Evolutionary conservation across 1,140 invertebrate species (phyloP), one percentile per base, ranked within the genome.

Genomic region (Spodoptera litura): DNA sequence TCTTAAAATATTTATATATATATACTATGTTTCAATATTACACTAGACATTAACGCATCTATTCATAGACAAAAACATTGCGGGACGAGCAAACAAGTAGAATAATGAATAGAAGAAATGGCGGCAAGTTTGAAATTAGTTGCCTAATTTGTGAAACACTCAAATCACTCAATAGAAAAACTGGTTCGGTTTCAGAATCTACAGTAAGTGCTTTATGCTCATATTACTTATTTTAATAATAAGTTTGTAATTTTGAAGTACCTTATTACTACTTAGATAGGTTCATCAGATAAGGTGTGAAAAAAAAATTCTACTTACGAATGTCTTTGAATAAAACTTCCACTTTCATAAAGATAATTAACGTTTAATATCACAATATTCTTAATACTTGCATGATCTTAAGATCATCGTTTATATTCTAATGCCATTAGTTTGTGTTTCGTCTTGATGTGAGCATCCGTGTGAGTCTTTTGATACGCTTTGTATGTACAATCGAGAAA

Each of bases 381-480:
- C 87, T 83, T 84, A 78, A 80, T 85, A 85, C 78, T 82, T 80
- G 55, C 78, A 71, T 81, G 66, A 35, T 79, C 66, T 77, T 55
- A 78, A 56, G 74, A 89, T 92, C 88, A 93, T 90, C 88, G 85
- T 79, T 91, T 93, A 79, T 93, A 94, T 86, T 94, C 92, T 78
- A 93, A 75, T 56, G 86, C 84, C 80, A 91, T 81, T 31, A 91
- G 25, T 90, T 88, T 94, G 78, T 90, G 93, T 89, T 90, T 93
- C 13, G 90, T 90, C 82, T 91, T 88, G 61, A 91, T 86, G 74
- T 93, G 89, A 62, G 93, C 92, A 51, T 94, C 92, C 27, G 95
- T 94, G 62, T 91, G 89, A 73, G 91, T 90, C 87, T 94, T 95
- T 89, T 95, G 91, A 86, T 95, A 94, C 78, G 94, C 94, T 88